phyloP scores from a whole-genome alignment of 2,888 invertebrate genomes.

The Halocaridina rubra region DNA sequence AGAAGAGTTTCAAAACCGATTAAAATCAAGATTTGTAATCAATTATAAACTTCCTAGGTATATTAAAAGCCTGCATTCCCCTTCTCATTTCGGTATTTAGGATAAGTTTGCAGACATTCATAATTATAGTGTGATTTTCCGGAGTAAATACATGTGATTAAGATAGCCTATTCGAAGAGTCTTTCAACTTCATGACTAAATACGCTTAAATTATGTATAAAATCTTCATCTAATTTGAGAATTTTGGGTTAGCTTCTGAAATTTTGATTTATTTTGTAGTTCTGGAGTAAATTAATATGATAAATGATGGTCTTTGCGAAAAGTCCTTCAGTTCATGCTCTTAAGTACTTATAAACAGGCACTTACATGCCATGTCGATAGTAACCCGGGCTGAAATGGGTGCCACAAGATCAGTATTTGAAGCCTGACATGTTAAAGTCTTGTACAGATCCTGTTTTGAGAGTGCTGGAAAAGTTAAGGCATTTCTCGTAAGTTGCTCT shows the following conservation, averaged over 20 bases:
- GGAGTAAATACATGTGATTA: too few species aligned
- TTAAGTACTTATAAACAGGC: too few species aligned
- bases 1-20: background rate
- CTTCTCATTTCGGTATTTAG: too few species aligned
- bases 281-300: background rate
- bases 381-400: slow-evolving; percentile 36
- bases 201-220: background rate
- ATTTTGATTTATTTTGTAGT: background rate
- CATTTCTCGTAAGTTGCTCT: slow-evolving; percentile 34
- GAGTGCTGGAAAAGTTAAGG: slow-evolving; percentile 27
- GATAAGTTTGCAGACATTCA: too few species aligned
- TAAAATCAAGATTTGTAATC: background rate
- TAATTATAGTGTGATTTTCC: too few species aligned
- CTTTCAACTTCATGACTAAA: slow-evolving; percentile 10
- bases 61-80: too few species aligned
- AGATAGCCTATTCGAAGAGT: too few species aligned
- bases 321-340: too few species aligned
- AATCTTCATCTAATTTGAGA: background rate
- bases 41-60: too few species aligned
- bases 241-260: background rate
- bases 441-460: slow-evolving; percentile 29
- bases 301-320: too few species aligned
- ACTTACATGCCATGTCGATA: slow-evolving; percentile 45
- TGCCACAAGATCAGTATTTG: slow-evolving; percentile 38
- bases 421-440: slow-evolving; percentile 41